A percentile compares a stretch with the other conserved stretches of the same genome.
Conservation (phyloP, 2,888 invertebrate genomes). For the Pyralis farinalis region DNA sequence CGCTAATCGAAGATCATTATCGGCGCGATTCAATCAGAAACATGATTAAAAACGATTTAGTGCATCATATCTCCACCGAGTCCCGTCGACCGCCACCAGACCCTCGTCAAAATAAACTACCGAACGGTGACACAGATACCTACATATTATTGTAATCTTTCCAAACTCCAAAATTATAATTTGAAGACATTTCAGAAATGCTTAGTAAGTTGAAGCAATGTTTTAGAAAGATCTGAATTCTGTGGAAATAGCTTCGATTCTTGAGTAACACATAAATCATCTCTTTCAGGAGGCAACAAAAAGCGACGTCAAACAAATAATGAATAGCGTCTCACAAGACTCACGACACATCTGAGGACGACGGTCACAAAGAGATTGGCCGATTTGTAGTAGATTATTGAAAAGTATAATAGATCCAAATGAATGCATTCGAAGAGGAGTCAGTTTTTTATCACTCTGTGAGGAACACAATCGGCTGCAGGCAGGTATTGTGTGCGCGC, state of each 20-base stretch:
- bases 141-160: background rate
- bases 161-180: background rate
- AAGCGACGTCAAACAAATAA: slow-evolving; percentile 56
- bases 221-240: background rate
- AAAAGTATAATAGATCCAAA: slow-evolving; percentile 48
- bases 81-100: slow-evolving; percentile 2
- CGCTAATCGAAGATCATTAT: slow-evolving; percentile 71
- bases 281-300: slow-evolving; percentile 44
- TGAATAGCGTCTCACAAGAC: slow-evolving; percentile 44
- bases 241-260: slow-evolving; percentile 2
- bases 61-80: slow-evolving; percentile 35
- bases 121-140: background rate
- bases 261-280: slow-evolving; percentile 56
- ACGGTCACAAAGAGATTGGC: slow-evolving; percentile 56
- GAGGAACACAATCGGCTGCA: slow-evolving; percentile 46
- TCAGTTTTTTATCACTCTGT: slow-evolving; percentile 55
- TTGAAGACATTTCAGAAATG: background rate
- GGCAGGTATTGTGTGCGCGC: slow-evolving; percentile 48
- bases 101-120: background rate
- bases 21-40: slow-evolving; percentile 63
- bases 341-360: slow-evolving; percentile 24
- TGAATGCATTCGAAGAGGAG: slow-evolving; percentile 44
- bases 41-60: slow-evolving; percentile 65
- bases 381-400: slow-evolving; percentile 65
- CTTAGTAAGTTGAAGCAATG: background rate